These are phyloP conservation scores for Nestor notabilis DNA, from an alignment of 2,113 vertebrate species.

Conservation along the genomic window DNA sequence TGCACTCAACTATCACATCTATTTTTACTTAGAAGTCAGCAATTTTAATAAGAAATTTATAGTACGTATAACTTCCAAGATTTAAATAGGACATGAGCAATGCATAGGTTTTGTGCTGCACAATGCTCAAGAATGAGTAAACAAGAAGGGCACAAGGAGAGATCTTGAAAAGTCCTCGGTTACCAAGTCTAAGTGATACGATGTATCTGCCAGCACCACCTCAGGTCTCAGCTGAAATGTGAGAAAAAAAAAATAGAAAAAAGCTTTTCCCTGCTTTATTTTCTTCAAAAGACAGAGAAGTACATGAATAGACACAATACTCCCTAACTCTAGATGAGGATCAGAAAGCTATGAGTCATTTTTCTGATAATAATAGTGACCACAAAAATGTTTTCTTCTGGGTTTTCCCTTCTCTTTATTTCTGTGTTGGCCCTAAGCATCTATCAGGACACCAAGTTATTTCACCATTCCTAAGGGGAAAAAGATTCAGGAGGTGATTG, in stretches of 20 bases:
- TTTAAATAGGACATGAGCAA: background rate
- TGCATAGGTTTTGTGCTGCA: background rate
- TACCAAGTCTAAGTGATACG: background rate
- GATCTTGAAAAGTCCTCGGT: background rate
- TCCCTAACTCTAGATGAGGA: background rate
- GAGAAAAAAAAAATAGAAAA: background rate
- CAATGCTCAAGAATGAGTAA: background rate
- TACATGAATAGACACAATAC: background rate
- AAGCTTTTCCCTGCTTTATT: background rate
- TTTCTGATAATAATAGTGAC: background rate
- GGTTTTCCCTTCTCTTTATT: conserved; percentile 38
- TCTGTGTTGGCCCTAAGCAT: conserved; percentile 26
- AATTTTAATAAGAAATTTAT: background rate
- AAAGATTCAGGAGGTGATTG: conserved; percentile 44
- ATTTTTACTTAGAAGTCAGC: background rate
- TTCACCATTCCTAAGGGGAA: conserved; percentile 47
- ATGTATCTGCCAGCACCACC: background rate
- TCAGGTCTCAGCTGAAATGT: background rate
- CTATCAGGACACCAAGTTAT: conserved; percentile 49
- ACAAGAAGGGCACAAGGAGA: background rate
- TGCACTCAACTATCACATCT: background rate
- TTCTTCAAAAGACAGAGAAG: background rate
- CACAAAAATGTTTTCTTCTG: conserved; percentile 3
- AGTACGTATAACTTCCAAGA: background rate
- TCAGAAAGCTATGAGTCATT: background rate